Evolutionary conservation across 2,113 vertebrate species (phyloP), one percentile per base, ranked within the genome.

Genomic region (Terrapene triunguis): DNA sequence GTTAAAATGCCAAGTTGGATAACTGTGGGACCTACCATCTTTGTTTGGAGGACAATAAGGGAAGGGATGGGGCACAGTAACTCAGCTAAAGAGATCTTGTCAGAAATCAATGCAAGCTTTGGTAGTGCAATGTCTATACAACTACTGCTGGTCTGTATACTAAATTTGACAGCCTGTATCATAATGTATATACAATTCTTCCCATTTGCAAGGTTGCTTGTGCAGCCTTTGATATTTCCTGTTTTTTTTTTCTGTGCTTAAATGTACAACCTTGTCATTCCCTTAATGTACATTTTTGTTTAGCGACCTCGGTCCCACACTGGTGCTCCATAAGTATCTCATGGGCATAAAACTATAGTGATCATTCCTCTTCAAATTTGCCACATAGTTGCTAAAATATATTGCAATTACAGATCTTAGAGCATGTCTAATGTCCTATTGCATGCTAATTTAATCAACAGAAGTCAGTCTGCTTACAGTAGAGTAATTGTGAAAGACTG

Each of bases 381-480:
- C 84, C 29, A 57, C 47, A 79, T 6, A 62, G 65, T 84, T 94
- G 80, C 53, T 95, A 84, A 84, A 88, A n/a, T 27, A 76, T 51
- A 38, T 25, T 62, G 86, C 16, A 62, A 12, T 29, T 94, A 80
- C 82, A 85, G 87, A 82, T 53, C 86, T 93, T 72, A 93, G 80
- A 91, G 55, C 38, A 80, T 85, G 93, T 95, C 83, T 85, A 92
- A n/a, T 81, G 72, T 87, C 88, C 91, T 91, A 10, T 65, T 95
- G 87, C 96, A 83, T 84, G 86, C 85, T 94, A 92, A 88, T 85
- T 95, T 85, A 78, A 85, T 79, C 80, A 96, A 92, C 89, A 92
- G 55, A 94, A 92, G 94, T 96, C 93, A 97, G 86, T 95, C 80
- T 97, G 95, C 98, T 97, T 90, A 89, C 12, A 78, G 96, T 86